Conservation (phyloP, 2,888 invertebrate species). For the Eledona agricola region DNA sequence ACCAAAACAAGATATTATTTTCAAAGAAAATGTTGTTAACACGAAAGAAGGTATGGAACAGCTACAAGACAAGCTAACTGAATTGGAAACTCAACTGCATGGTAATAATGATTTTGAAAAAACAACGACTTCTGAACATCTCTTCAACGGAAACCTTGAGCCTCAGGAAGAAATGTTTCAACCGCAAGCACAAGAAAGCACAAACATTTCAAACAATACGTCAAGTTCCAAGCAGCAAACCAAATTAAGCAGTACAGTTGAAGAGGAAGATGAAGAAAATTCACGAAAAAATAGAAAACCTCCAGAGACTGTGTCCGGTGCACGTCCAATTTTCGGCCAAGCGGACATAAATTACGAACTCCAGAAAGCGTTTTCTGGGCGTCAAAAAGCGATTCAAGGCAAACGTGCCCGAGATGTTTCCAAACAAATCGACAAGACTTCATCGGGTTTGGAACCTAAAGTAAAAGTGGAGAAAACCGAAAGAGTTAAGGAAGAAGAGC, state of each 20-base stretch:
- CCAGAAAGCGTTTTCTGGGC: slow-evolving; percentile 57
- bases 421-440: slow-evolving; percentile 38
- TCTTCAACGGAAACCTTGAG: too few species aligned
- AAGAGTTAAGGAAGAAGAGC: slow-evolving; percentile 42
- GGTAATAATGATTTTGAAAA: too few species aligned
- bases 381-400: slow-evolving; percentile 52
- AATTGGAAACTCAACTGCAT: too few species aligned
- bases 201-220: too few species aligned
- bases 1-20: not conserved
- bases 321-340: slow-evolving; percentile 60
- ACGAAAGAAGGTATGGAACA: too few species aligned
- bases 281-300: slow-evolving; percentile 57
- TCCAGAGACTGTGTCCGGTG: slow-evolving; percentile 59
- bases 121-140: too few species aligned
- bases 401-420: slow-evolving; percentile 46
- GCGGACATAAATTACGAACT: slow-evolving; percentile 60
- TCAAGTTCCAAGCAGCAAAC: too few species aligned
- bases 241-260: too few species aligned
- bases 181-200: not conserved
- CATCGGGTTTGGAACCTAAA: slow-evolving; percentile 43
- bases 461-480: slow-evolving; percentile 49
- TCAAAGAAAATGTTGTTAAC: not conserved
- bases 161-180: too few species aligned
- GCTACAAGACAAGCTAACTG: too few species aligned
- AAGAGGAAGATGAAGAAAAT: slow-evolving; percentile 24